phyloP scores from a whole-genome alignment of 2,888 invertebrate genomes.

The Archaeoteleia sp. region DNA sequence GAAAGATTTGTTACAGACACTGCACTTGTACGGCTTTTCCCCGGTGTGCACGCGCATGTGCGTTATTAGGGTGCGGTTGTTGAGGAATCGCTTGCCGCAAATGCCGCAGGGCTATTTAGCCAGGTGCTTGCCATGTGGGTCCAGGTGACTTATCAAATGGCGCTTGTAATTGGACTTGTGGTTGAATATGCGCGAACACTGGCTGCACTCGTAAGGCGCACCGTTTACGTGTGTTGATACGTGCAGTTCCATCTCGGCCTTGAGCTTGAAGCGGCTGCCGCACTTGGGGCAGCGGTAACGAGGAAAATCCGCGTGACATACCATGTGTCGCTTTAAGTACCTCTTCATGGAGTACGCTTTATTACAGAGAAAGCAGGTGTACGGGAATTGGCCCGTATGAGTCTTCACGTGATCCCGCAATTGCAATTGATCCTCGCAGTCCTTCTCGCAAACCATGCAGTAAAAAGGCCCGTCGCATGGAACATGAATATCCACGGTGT shows the following conservation, averaged over 20 bases:
- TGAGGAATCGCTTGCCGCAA: conserved; percentile 78
- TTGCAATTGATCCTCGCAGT: conserved; percentile 77
- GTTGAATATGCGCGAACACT: conserved; percentile 68
- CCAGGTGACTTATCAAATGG: conserved; percentile 69
- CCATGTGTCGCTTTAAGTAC: conserved; percentile 71
- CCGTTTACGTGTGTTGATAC: conserved; percentile 59
- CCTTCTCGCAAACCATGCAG: conserved; percentile 79
- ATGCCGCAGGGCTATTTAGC: conserved; percentile 78
- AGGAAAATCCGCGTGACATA: conserved; percentile 69
- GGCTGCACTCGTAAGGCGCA: conserved; percentile 66
- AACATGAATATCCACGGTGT: conserved; percentile 70
- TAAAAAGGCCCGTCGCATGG: conserved; percentile 75
- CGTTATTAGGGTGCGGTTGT: conserved; percentile 78
- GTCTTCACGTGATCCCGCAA: conserved; percentile 78
- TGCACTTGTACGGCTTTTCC: conserved; percentile 78
- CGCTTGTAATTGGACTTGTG: conserved; percentile 71
- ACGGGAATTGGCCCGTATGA: conserved; percentile 78
- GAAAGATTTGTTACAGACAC: conserved; percentile 77
- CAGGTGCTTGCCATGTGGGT: conserved; percentile 63
- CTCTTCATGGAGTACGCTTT: conserved; percentile 69
- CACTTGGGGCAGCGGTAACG: conserved; percentile 70
- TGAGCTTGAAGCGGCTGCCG: conserved; percentile 64
- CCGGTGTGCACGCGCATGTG: conserved; percentile 80
- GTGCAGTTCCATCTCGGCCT: conserved; percentile 66
- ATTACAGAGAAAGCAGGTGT: conserved; percentile 73